Percentiles rank a stretch among this genome's conserved stretches.
These are phyloP conservation scores for Chrysolina oricalcia DNA, from an alignment of 2,888 invertebrate species.

Conservation along the genomic window DNA sequence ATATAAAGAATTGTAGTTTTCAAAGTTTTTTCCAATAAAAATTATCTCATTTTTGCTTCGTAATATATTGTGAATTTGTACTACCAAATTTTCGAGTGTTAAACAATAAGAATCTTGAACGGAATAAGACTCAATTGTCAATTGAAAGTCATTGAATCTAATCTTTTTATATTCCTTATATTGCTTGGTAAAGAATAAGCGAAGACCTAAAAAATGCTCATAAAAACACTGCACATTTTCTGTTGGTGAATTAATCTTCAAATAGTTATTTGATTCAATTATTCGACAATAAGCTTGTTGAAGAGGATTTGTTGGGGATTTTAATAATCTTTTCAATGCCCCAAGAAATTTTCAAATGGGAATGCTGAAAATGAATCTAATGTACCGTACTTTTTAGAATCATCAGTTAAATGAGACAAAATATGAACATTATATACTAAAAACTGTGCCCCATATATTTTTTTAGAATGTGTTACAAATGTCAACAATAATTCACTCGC, in stretches of 20 bases:
- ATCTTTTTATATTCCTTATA: conserved; percentile 34
- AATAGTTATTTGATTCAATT: conserved; percentile 32
- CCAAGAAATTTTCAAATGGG: conserved; percentile 50
- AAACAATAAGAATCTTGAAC: conserved; percentile 36
- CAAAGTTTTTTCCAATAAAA: conserved; percentile 29
- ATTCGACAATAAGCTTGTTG: conserved; percentile 39
- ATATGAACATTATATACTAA: conserved; percentile 49
- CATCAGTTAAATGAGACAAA: conserved; percentile 50
- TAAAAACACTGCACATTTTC: conserved; percentile 28
- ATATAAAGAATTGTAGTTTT: conserved; percentile 15
- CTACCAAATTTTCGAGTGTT: conserved; percentile 25
- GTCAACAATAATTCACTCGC: conserved; percentile 28
- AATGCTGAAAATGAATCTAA: too few species aligned
- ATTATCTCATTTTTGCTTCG: conserved; percentile 21
- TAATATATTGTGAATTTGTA: conserved; percentile 32
- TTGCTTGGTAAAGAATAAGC: conserved; percentile 26
- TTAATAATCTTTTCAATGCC: conserved; percentile 43
- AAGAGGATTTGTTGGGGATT: conserved; percentile 42
- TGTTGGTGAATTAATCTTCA: conserved; percentile 19
- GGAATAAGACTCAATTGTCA: conserved; percentile 29
- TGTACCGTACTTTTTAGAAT: conserved; percentile 50
- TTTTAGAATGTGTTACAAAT: conserved; percentile 33
- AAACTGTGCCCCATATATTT: conserved; percentile 51
- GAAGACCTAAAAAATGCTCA: conserved; percentile 32
- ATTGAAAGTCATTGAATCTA: conserved; percentile 27